Conservation (phyloP, 2,797 vertebrate genomes). For the Eulemur rubriventer region DNA sequence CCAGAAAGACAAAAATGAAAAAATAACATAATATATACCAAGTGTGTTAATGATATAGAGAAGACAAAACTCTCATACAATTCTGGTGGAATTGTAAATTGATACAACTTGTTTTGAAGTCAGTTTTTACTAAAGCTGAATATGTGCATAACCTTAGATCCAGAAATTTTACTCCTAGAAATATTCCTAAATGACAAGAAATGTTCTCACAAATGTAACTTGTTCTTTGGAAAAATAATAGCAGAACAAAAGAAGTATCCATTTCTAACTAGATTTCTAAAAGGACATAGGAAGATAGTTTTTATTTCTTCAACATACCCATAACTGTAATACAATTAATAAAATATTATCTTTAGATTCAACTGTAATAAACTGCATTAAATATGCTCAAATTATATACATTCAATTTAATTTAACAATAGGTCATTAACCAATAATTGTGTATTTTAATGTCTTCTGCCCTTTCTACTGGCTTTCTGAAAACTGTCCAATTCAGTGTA, state of each 20-base stretch:
- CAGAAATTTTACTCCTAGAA: not conserved
- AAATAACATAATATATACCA: not conserved
- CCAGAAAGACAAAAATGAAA: not conserved
- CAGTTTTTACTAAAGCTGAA: not conserved
- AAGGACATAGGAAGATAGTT: not conserved
- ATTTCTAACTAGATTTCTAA: slow-evolving; percentile 21
- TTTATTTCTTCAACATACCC: slow-evolving; percentile 34
- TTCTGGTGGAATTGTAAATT: not conserved
- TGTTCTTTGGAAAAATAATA: not conserved
- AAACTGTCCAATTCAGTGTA: not conserved
- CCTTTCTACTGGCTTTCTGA: not conserved
- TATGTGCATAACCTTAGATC: not conserved
- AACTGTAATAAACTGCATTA: slow-evolving; percentile 46
- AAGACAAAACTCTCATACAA: not conserved
- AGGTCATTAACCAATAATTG: slow-evolving; percentile 65
- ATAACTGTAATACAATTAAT: slow-evolving; percentile 25
- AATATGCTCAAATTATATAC: not conserved
- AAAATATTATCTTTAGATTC: slow-evolving; percentile 47
- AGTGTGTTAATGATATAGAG: not conserved
- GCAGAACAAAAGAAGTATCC: not conserved
- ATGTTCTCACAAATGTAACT: not conserved
- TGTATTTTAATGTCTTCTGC: not conserved
- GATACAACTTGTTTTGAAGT: not conserved
- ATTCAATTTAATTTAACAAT: slow-evolving; percentile 47
- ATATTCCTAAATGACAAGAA: not conserved